phyloP scores from a whole-genome alignment of 2,113 vertebrate species.

The Bubo blakistoni region DNA sequence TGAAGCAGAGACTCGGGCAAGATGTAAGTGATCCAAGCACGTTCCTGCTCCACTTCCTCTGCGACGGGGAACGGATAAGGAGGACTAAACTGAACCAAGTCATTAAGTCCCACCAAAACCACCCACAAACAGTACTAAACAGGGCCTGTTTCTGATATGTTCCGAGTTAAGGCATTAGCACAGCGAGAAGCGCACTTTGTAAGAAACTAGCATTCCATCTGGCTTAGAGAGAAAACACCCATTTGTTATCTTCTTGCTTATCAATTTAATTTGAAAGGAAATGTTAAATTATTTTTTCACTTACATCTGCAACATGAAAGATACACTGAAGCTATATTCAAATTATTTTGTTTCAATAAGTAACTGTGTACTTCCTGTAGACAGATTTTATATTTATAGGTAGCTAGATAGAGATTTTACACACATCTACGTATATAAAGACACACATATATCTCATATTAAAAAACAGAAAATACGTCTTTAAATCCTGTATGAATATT shows the following conservation, averaged over 20 bases:
- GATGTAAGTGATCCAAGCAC: neutral
- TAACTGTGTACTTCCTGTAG: neutral
- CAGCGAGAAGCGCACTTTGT: fast-evolving
- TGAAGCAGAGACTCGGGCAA: neutral
- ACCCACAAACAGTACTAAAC: neutral
- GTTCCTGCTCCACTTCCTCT: neutral
- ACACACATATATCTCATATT: neutral
- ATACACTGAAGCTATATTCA: neutral
- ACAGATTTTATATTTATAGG: neutral
- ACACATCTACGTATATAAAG: neutral
- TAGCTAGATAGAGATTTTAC: neutral
- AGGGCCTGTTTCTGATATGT: neutral
- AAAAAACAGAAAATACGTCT: constrained; percentile 63
- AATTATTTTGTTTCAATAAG: constrained; percentile 9
- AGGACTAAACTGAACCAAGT: neutral
- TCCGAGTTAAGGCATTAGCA: neutral
- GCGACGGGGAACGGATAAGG: neutral
- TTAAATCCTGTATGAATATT: constrained; percentile 75
- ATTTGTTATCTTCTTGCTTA: neutral
- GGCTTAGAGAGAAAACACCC: neutral
- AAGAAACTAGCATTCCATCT: neutral
- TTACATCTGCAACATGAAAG: constrained; percentile 14
- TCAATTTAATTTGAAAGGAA: neutral
- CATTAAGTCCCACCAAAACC: neutral
- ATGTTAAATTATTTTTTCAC: neutral